Base-by-base conservation (phyloP, 2,797 vertebrate species). In the Prionace glauca region DNA sequence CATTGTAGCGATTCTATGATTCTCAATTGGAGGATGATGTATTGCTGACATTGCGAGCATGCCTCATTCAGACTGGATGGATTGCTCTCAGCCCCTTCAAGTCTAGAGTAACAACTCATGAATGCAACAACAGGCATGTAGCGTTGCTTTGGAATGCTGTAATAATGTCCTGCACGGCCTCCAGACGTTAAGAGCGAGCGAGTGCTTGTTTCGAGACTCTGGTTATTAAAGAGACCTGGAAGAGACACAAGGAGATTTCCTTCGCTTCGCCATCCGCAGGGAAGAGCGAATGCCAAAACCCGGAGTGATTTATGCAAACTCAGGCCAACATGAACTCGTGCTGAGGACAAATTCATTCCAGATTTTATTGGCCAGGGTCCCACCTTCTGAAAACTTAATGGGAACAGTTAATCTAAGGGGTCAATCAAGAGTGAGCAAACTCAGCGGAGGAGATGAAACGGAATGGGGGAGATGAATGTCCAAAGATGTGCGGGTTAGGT, bases 221-320 rank as follows among this genome's bases (percentile, higher is more conserved):
- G 93, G 50, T 10, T 95, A 77, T 77, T 60, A 56, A n/a, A n/a
- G 41, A 60, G 93, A 50, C 93, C 29, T 74, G 93, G 93, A 94
- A 50, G 93, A 50, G 69, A 7, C 92, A 72, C 92, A 50, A 94
- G 91, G 91, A 94, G 93, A 94, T 74, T 94, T 94, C 93, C 93
- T 94, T 24, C 41, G 77, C 50, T 77, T 95, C 93, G 56, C 45
- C 71, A 77, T 60, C 93, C 32, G 56, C 45, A 77, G 93, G 71
- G 71, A 60, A 45, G 41, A 77, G 71, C 1, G 45, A 32, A 3
- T 56, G 71, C 71, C 93, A 95, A 95, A 95, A 56, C 45, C 93
- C 20, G 29, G 71, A 95, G 14, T 95, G 93, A 95, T 95, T 95
- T 77, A 60, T 95, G 71, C 93, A 95, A 95, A 77, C 71, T 77